Percentiles rank a stretch among this genome's conserved stretches.
Conservation (phyloP, 2,797 vertebrate genomes). For the Gallirallus australis region DNA sequence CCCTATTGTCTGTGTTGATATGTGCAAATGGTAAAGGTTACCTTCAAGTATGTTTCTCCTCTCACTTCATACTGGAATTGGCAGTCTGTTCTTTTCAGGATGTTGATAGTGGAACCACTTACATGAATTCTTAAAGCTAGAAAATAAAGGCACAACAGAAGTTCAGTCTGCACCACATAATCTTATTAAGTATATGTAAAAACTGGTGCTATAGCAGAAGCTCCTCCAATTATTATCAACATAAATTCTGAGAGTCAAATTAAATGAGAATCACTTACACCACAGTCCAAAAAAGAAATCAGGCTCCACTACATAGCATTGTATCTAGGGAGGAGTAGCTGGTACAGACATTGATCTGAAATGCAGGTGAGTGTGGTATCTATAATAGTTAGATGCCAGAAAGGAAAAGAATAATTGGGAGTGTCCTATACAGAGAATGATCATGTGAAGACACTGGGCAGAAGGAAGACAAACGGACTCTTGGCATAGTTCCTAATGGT, state of each 20-base stretch:
- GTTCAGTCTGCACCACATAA: background rate
- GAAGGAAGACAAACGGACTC: background rate
- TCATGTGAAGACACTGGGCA: background rate
- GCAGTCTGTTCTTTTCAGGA: conserved; percentile 91
- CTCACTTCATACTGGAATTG: conserved; percentile 89
- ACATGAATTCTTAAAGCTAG: conserved; percentile 93
- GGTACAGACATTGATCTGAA: background rate
- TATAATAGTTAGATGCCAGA: background rate
- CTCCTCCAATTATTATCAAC: background rate
- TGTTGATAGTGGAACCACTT: conserved; percentile 90
- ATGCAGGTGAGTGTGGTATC: background rate
- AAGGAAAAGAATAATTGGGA: background rate
- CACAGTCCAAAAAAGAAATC: background rate
- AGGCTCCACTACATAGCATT: background rate
- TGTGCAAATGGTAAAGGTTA: conserved; percentile 49
- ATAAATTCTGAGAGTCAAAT: background rate
- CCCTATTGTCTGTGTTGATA: background rate
- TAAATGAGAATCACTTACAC: background rate
- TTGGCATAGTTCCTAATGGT: background rate
- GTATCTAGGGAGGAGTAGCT: background rate
- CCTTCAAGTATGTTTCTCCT: conserved; percentile 96
- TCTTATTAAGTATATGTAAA: background rate
- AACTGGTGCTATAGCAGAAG: background rate
- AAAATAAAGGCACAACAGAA: conserved; percentile 14
- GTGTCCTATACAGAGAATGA: background rate